Evolutionary conservation across 1,140 invertebrate genomes (phyloP), one percentile per base, ranked within the genome.

Genomic region (Mercenaria mercenaria): DNA sequence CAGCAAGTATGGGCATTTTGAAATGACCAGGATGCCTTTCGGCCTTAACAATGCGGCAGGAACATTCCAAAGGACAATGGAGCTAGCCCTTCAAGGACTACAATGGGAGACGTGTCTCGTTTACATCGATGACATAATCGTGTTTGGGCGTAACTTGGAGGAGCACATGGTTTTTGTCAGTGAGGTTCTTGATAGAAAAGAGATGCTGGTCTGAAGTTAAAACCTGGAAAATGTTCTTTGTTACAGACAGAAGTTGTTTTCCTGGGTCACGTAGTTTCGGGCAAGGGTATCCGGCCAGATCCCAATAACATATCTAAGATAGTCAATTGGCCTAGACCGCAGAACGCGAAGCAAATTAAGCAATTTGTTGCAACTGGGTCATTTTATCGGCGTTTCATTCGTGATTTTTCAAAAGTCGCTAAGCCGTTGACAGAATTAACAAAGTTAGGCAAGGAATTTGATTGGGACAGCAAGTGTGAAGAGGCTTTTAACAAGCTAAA

Each of bases 101-200:
- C 81, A 91, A 47, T 91, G 87, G 83, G 64, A 32, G 11, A 79
- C 11, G 18, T 69, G 72, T 56, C 56, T 91, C 8, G 20, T 91
- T 15, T 90, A 90, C 50, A 84, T 92, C 43, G 91, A 91, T 82
- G 91, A 93, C 72, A 74, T 88, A 0, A 90, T 91, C 11, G 88
- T 90, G 0, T 67, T 72, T 52, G 56, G 59, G 23, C 52, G 74
- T n/a, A 41, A 29, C 11, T 80, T 90, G 79, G 86, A 88, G 11
- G 34, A 83, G 23, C 67, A 64, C 4, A 61, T 88, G 1, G 0
- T 20, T n/a, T 34, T 61, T 13, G 29, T 83, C 18, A 32, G 50
- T 29, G 4, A 80, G 20, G 86, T 91, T 11, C 56, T 88, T 0
- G 39, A 61, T 18, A 47, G 8, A 47, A 47, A 47, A 47, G 18